Evolutionary conservation across 2,113 vertebrate genomes (phyloP).

Genomic region (Ailuropoda melanoleuca): DNA sequence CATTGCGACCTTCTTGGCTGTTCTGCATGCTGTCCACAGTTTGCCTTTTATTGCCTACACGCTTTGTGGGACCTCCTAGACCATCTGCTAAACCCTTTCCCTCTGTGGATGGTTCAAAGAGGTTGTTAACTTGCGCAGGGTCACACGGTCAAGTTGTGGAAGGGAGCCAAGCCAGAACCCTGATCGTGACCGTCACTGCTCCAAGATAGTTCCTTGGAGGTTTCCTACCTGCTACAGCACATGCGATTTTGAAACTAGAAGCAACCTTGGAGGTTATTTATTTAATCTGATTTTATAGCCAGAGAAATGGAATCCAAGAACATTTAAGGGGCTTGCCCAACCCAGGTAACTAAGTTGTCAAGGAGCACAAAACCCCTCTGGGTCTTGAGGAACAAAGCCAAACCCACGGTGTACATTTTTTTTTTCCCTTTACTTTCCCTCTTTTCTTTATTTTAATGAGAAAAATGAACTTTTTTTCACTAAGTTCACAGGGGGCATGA

Average conservation of each 20-base stretch:
- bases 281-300: conserved; percentile 53
- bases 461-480: background rate
- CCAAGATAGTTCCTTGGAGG: background rate
- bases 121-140: background rate
- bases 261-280: background rate
- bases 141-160: background rate
- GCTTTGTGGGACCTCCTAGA: background rate
- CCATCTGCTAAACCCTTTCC: background rate
- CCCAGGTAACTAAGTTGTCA: conserved; percentile 36
- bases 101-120: background rate
- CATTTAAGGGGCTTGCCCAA: conserved; percentile 43
- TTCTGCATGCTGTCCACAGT: background rate
- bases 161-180: background rate
- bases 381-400: conserved; percentile 41
- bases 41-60: background rate
- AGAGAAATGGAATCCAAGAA: conserved; percentile 41
- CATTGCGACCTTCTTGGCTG: background rate
- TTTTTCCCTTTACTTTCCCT: background rate
- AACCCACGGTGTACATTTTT: background rate
- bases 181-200: background rate
- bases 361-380: background rate
- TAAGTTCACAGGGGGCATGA: background rate
- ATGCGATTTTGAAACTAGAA: conserved; percentile 11
- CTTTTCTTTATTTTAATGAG: conserved; percentile 28
- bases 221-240: background rate